Conservation (phyloP, 2,888 invertebrate species). For the Deroplatys truncata region DNA sequence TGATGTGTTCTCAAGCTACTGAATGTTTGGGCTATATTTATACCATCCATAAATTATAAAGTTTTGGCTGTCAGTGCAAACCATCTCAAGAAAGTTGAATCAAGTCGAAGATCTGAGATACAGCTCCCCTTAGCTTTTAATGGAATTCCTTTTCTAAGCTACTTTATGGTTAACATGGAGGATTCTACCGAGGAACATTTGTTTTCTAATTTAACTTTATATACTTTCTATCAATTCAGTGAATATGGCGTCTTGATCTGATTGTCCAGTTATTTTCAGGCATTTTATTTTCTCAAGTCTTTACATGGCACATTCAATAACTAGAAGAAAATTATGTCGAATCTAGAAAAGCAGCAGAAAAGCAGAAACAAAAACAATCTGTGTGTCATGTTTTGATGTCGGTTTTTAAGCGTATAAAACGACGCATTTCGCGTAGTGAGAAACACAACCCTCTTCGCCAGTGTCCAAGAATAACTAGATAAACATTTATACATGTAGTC, state of each 20-base stretch:
- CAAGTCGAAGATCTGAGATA: background rate
- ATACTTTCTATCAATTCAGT: background rate
- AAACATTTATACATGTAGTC: background rate
- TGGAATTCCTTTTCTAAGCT: background rate
- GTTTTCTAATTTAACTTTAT: background rate
- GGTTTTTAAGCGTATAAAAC: background rate
- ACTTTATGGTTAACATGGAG: background rate
- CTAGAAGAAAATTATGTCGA: background rate
- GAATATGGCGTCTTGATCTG: background rate
- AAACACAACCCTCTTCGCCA: background rate
- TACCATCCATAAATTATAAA: background rate
- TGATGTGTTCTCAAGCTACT: too few species aligned
- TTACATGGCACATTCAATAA: background rate
- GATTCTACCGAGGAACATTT: background rate
- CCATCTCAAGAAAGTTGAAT: background rate
- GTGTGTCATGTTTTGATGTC: too few species aligned
- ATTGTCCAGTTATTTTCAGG: background rate
- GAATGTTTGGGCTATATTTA: background rate
- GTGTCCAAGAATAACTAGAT: background rate
- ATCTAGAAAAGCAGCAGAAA: background rate
- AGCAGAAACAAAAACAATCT: background rate
- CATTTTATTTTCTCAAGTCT: background rate
- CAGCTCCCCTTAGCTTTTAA: background rate
- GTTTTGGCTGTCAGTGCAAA: too few species aligned
- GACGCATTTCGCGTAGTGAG: too few species aligned